Evolutionary conservation across 2,113 vertebrate species (phyloP).

Genomic region (Callipepla squamata): DNA sequence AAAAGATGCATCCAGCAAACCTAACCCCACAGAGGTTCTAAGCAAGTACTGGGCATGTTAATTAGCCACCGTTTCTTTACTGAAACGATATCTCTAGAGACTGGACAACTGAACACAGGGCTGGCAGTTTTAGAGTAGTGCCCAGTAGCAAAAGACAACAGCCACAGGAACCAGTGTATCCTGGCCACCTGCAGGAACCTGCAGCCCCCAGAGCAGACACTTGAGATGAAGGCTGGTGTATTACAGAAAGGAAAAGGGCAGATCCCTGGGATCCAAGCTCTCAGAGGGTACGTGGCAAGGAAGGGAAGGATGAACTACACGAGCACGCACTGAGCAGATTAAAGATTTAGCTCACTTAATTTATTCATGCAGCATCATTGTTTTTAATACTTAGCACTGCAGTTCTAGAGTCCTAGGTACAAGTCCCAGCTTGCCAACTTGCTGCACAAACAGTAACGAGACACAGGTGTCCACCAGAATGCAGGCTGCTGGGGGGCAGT

Average conservation of each 20-base stretch:
- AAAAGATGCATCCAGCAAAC: not conserved
- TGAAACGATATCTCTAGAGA: not conserved
- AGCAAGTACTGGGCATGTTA: not conserved
- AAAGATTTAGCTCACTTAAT: not conserved
- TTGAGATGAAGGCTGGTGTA: not conserved
- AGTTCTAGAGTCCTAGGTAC: not conserved
- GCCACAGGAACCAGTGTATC: not conserved
- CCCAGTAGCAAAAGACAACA: not conserved
- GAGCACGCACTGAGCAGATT: not conserved
- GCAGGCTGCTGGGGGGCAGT: not conserved
- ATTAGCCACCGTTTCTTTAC: not conserved
- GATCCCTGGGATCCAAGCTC: not conserved
- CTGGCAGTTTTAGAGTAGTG: not conserved
- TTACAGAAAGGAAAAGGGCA: not conserved
- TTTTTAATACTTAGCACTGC: not conserved
- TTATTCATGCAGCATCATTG: not conserved
- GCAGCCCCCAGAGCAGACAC: not conserved
- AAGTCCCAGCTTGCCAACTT: not conserved
- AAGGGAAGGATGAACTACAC: not conserved
- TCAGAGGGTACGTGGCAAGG: not conserved
- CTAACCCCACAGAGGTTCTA: not conserved
- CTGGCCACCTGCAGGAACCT: not conserved
- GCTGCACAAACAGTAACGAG: not conserved
- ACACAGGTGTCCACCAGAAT: not conserved
- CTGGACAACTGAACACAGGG: accelerated